phyloP scores from a whole-genome alignment of 37 sponge, comb jelly and placozoan genomes.

The Halichondria panicea region DNA sequence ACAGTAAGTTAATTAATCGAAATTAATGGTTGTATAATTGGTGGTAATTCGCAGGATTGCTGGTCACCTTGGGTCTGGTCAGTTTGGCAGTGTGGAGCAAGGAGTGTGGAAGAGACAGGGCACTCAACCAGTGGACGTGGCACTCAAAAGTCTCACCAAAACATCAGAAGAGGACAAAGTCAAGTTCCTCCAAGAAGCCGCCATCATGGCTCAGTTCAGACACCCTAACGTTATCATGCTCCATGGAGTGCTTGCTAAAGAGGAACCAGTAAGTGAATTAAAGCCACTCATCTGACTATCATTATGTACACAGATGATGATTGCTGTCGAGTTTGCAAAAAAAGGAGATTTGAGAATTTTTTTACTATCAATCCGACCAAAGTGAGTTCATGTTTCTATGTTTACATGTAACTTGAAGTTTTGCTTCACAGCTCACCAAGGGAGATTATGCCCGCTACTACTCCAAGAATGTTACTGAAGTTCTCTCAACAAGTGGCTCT shows the following conservation, averaged over 20 bases:
- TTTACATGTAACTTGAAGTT: background rate
- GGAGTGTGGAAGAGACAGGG: conserved; percentile 10
- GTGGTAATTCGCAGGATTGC: background rate
- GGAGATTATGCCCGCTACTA: background rate
- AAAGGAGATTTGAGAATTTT: background rate
- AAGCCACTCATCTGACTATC: no score
- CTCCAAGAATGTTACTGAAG: conserved; percentile 14
- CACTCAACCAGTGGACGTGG: conserved; percentile 4
- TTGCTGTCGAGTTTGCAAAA: background rate
- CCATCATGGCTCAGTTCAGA: no score
- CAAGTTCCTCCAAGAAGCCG: no score
- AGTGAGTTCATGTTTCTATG: background rate
- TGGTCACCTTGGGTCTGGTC: conserved; percentile 28
- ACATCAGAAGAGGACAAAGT: no score
- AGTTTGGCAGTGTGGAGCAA: conserved; percentile 24
- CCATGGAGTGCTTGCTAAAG: no score
- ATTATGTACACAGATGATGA: background rate
- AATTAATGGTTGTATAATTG: no score
- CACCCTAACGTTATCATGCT: no score
- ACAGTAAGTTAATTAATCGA: no score
- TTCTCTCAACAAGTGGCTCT: conserved; percentile 17
- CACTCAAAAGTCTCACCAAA: conserved; percentile 40
- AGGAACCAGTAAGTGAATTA: no score
- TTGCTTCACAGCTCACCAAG: background rate
- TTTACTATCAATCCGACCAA: background rate